Conservation (phyloP, 1,140 invertebrate genomes). For the Alviniconcha marisindica region DNA sequence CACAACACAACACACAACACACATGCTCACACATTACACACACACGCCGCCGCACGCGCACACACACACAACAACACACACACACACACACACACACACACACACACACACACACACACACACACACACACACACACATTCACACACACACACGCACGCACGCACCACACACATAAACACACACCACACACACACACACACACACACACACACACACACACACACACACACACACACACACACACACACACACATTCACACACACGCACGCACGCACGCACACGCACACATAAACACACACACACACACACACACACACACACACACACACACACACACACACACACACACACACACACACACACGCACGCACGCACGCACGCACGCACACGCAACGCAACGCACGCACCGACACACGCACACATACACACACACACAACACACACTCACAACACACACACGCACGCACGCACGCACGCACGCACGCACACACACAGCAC, state of each 20-base stretch:
- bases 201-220: conserved; percentile 16
- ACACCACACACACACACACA: neutral
- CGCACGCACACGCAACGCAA: too few relatives aligned
- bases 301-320: conserved; percentile 1
- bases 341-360: conserved; percentile 14
- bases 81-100: conserved; percentile 17
- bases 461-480: too few relatives aligned
- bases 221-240: conserved; percentile 7
- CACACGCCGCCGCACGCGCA: neutral
- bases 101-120: neutral
- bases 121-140: neutral
- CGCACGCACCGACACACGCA: too few relatives aligned
- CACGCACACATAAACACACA: neutral
- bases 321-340: conserved; percentile 12
- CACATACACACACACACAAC: neutral
- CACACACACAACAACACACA: neutral
- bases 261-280: neutral
- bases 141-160: neutral
- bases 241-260: neutral
- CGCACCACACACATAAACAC: neutral
- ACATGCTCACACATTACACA: too few relatives aligned
- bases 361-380: conserved; percentile 3
- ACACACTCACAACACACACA: too few relatives aligned
- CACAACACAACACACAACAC: too few relatives aligned
- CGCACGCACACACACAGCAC: too few relatives aligned